Conservation (phyloP, 2,888 invertebrate genomes). For the Thymelicus sylvestris region DNA sequence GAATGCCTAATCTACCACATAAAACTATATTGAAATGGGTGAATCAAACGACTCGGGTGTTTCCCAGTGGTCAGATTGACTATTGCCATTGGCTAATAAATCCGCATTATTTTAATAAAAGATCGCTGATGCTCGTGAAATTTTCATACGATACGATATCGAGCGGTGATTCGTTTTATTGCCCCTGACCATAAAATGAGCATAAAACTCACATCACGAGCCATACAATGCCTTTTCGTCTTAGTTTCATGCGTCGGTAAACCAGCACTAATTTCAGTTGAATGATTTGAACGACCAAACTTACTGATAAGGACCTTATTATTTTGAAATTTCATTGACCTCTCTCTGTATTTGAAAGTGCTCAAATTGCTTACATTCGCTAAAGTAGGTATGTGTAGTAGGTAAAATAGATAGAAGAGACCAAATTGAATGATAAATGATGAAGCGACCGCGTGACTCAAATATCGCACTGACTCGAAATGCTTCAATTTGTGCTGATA, state of each 20-base stretch:
- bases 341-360: neutral
- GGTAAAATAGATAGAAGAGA: too few relatives aligned
- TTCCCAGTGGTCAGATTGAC: too few relatives aligned
- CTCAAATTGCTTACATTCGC: neutral
- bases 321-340: neutral
- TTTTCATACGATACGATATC: conserved; percentile 42
- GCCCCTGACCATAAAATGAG: conserved; percentile 30
- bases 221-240: conserved; percentile 51
- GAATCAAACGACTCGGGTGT: neutral
- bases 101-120: conserved; percentile 29
- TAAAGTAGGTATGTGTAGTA: too few relatives aligned
- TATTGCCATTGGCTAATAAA: conserved; percentile 18
- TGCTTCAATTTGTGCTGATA: too few relatives aligned
- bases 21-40: neutral
- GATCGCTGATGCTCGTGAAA: conserved; percentile 34
- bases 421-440: too few relatives aligned
- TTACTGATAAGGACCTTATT: neutral
- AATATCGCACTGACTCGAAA: too few relatives aligned
- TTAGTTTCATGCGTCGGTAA: conserved; percentile 26
- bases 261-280: conserved; percentile 21
- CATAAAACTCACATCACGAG: conserved; percentile 42
- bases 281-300: conserved; percentile 1
- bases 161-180: conserved; percentile 38
- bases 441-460: too few relatives aligned
- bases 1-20: neutral